phyloP scores from a whole-genome alignment of 2,113 vertebrate genomes.

The Ochotona curzoniae region DNA sequence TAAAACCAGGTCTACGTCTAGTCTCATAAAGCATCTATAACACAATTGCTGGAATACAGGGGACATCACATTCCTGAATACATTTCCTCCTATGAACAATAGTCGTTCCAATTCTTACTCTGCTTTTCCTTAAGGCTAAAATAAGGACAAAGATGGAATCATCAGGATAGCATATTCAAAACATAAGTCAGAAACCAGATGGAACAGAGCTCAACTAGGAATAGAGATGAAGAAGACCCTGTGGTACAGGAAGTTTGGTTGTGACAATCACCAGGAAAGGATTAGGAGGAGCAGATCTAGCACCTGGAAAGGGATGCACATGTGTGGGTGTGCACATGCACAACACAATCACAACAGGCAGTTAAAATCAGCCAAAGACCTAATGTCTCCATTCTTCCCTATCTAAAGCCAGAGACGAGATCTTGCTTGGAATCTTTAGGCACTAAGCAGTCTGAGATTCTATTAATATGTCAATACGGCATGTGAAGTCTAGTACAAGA shows the following conservation, averaged over 20 bases:
- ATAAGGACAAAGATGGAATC: constrained; percentile 68
- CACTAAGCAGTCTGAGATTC: background rate
- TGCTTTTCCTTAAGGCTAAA: constrained; percentile 71
- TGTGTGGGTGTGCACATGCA: background rate
- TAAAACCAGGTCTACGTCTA: constrained; percentile 78
- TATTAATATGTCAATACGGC: constrained; percentile 30
- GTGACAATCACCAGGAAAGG: constrained; percentile 19
- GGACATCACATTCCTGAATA: constrained; percentile 77
- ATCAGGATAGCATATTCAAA: constrained; percentile 61
- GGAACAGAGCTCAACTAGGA: background rate
- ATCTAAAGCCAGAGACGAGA: constrained; percentile 21
- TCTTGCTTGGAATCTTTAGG: constrained; percentile 4
- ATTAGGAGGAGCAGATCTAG: background rate
- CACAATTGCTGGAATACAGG: constrained; percentile 82
- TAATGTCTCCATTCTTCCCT: background rate
- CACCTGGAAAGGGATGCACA: background rate
- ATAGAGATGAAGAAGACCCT: background rate
- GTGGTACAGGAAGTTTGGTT: constrained; percentile 1
- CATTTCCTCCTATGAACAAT: constrained; percentile 73
- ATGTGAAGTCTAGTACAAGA: background rate
- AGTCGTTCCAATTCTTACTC: constrained; percentile 68
- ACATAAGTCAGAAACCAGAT: constrained; percentile 67
- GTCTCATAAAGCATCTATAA: constrained; percentile 79
- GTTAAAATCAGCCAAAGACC: constrained; percentile 24
- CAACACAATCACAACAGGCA: background rate